A percentile compares a stretch with the other conserved stretches of the same genome.
Evolutionary conservation across 2,113 vertebrate species (phyloP).

Genomic region (Trematomus loennbergii): DNA sequence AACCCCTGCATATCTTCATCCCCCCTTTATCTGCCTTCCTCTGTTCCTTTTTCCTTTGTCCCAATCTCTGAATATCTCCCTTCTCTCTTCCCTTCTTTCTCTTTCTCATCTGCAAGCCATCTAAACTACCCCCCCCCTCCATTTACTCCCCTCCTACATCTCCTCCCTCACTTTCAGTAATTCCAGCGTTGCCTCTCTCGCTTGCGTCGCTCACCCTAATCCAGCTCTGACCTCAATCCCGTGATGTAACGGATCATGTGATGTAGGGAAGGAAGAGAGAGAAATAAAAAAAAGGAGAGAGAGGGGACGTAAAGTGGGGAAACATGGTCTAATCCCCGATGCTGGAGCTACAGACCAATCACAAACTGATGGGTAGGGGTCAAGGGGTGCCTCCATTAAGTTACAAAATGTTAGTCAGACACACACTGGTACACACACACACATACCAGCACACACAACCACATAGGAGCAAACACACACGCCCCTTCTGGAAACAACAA

Average conservation of each 20-base stretch:
- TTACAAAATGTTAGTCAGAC: slow-evolving; percentile 65
- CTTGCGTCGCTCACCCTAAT: slow-evolving; percentile 77
- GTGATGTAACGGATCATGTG: slow-evolving; percentile 83
- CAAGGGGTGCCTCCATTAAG: slow-evolving; percentile 65
- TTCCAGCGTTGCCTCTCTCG: slow-evolving; percentile 67
- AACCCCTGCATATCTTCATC: slow-evolving; percentile 40
- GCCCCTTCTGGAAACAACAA: slow-evolving; percentile 57
- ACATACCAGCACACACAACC: neutral
- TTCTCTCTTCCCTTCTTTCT: slow-evolving; percentile 28
- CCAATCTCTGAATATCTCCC: slow-evolving; percentile 31
- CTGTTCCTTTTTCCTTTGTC: slow-evolving; percentile 46
- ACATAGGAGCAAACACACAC: slow-evolving; percentile 13
- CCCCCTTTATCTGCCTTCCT: neutral
- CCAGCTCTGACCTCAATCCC: slow-evolving; percentile 82
- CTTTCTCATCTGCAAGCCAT: slow-evolving; percentile 43
- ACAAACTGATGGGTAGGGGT: slow-evolving; percentile 51
- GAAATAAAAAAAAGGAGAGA: slow-evolving; percentile 32
- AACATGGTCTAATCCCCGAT: slow-evolving; percentile 74
- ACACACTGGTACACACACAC: slow-evolving; percentile 24
- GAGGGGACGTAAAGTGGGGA: slow-evolving; percentile 63
- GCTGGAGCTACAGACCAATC: slow-evolving; percentile 73
- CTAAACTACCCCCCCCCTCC: neutral
- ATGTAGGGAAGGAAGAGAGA: slow-evolving; percentile 55
- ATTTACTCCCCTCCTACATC: neutral
- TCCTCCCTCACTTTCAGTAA: slow-evolving; percentile 77